A percentile compares a stretch with the other conserved stretches of the same genome.
These are phyloP conservation scores for Dendrocopos noguchii DNA, from an alignment of 2,113 vertebrate species.

Conservation along the genomic window DNA sequence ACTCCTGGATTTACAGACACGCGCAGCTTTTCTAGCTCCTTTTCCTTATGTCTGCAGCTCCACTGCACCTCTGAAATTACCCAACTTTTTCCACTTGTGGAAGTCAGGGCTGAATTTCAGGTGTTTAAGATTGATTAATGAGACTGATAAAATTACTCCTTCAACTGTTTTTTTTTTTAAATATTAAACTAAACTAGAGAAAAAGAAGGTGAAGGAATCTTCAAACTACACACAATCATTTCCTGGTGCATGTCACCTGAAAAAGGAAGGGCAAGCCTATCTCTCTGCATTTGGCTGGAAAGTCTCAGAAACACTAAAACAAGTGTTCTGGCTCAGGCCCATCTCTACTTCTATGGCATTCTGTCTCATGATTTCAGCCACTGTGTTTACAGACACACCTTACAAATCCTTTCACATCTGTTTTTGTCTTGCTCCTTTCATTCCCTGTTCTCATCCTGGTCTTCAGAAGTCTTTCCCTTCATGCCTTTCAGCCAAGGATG, in stretches of 20 bases:
- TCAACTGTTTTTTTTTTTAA: background rate
- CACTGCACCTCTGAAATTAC: background rate
- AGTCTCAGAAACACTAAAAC: background rate
- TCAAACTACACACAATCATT: background rate
- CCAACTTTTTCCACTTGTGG: background rate
- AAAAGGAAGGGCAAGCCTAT: background rate
- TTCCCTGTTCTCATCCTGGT: background rate
- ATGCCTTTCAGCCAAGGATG: background rate
- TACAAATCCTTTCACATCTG: background rate
- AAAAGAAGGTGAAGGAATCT: background rate
- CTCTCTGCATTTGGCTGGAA: background rate
- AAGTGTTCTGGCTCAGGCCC: background rate
- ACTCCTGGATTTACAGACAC: background rate
- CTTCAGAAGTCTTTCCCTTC: background rate
- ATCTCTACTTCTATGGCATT: background rate
- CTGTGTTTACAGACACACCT: background rate
- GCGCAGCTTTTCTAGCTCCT: background rate
- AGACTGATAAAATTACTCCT: background rate
- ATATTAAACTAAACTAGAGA: slow-evolving; percentile 36
- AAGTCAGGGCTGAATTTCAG: background rate
- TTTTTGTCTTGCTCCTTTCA: background rate
- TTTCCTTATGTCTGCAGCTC: background rate
- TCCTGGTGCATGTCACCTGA: background rate
- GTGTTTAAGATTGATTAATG: background rate
- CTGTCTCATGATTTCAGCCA: background rate